Percentiles rank a stretch among this genome's conserved stretches.
Conservation (phyloP, 1,140 invertebrate genomes). For the Zelostemma sp. region DNA sequence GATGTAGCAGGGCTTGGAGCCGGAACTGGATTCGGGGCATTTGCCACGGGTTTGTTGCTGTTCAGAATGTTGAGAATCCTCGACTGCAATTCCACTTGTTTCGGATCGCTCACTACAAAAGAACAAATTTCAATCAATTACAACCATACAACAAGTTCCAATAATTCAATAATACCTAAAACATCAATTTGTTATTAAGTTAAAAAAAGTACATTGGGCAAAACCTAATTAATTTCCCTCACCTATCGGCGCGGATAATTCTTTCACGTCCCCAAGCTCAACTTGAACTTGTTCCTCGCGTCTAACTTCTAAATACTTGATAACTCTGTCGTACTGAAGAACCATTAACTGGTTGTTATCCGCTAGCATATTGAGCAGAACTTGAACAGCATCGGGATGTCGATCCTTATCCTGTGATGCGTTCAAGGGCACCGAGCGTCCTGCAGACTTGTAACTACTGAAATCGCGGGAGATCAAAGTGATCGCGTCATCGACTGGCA, state of each 20-base stretch:
- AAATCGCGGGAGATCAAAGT: slow-evolving; percentile 84
- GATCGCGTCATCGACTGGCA: slow-evolving; percentile 93
- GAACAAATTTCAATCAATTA: too few species aligned
- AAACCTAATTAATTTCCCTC: too few species aligned
- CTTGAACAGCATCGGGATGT: slow-evolving; percentile 81
- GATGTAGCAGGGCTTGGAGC: slow-evolving; percentile 53
- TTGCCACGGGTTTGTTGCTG: slow-evolving; percentile 62
- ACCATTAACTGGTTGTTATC: slow-evolving; percentile 85
- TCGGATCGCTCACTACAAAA: slow-evolving; percentile 61
- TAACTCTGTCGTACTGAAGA: slow-evolving; percentile 83
- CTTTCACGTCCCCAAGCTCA: slow-evolving; percentile 76
- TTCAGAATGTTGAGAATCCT: slow-evolving; percentile 88
- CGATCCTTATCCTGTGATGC: slow-evolving; percentile 63
- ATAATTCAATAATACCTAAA: too few species aligned
- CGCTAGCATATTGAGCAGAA: slow-evolving; percentile 82
- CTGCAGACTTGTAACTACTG: slow-evolving; percentile 79
- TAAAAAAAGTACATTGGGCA: too few species aligned
- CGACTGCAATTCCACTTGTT: slow-evolving; percentile 84
- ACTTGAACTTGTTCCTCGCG: slow-evolving; percentile 79
- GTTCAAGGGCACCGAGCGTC: slow-evolving; percentile 64
- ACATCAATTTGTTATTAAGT: too few species aligned
- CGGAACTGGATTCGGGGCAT: slow-evolving; percentile 59
- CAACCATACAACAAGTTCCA: too few species aligned
- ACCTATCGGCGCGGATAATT: slow-evolving; percentile 64
- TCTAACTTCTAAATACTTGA: slow-evolving; percentile 84